Evolutionary conservation across 2,888 invertebrate genomes (phyloP), one percentile per base, ranked within the genome.

Genomic region (Lasioglossum pauxillum): DNA sequence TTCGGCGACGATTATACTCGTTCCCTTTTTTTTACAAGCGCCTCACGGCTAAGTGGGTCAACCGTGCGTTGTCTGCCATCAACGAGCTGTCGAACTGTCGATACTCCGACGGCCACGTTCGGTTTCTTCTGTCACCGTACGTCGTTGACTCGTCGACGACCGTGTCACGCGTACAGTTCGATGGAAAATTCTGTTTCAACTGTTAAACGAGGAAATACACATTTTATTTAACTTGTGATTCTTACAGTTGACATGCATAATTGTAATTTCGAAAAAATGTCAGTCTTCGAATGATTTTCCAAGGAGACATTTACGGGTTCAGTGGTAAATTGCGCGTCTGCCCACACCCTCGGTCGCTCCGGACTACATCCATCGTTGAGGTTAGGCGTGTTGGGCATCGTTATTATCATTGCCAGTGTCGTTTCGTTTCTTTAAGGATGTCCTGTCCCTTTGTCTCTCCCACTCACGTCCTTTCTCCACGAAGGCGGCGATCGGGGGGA

Each of bases 401-500:
- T 67, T 67, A 35, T 67, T 35, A 35, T 19, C 8, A 67, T 67
- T 35, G 35, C 35, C 64, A 16, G 27, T 67, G 67, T 67, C 31
- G 35, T 67, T 67, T 67, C 23, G 67, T 31, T 67, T 8, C 35
- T 35, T 67, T 67, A 67, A 67, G 67, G 35, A 67, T 31, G 67
- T 75, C 74, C 53, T 67, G 74, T 53, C 5, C 57, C 38, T 38
- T 69, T 35, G 49, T 74, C 49, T 35, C 49, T 49, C 49, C 31
- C 46, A 19, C 4, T 8, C 31, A 19, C 31, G 73, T 74, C 5
- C 38, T 23, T 38, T 69, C 73, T 46, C 76, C 12, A 31, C 23
- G 49, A 57, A 38, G 67, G 38, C 49, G 77, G 16, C 57, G 76
- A 80, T 75, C 84, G 79, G 72, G 35, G 83, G 88, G 84, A 85